phyloP scores from a whole-genome alignment of 2,888 invertebrate genomes.

The Tanypteryx hageni region DNA sequence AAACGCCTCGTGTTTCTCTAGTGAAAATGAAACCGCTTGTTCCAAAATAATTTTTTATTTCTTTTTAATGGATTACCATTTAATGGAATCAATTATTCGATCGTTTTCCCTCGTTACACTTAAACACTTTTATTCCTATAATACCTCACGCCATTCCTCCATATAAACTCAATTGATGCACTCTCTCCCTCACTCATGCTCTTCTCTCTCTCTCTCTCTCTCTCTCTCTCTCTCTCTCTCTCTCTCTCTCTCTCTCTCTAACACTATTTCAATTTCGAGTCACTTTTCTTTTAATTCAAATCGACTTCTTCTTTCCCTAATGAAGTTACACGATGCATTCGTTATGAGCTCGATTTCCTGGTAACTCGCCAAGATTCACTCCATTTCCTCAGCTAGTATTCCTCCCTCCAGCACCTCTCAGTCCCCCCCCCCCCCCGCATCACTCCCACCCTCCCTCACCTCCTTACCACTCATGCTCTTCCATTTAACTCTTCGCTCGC shows the following conservation, averaged over 20 bases:
- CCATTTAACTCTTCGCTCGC: constrained; percentile 50
- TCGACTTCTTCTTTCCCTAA: constrained; percentile 51
- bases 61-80: too few species aligned
- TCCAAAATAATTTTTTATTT: too few species aligned
- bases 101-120: neutral
- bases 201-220: neutral
- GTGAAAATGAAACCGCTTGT: too few species aligned
- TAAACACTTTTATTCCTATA: neutral
- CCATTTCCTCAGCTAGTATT: constrained; percentile 32
- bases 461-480: neutral
- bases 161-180: constrained; percentile 17
- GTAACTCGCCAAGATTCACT: constrained; percentile 52
- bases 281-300: constrained; percentile 30
- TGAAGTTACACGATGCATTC: constrained; percentile 62
- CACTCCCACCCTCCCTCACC: neutral
- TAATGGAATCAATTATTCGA: too few species aligned
- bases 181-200: neutral
- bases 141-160: neutral
- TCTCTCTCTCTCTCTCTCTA: neutral
- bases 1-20: too few species aligned
- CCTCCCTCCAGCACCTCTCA: neutral
- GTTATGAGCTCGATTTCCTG: constrained; percentile 58
- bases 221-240: neutral
- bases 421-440: neutral
- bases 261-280: neutral